Conservation (phyloP, 2,888 invertebrate species). For the Agrotis ipsilon region DNA sequence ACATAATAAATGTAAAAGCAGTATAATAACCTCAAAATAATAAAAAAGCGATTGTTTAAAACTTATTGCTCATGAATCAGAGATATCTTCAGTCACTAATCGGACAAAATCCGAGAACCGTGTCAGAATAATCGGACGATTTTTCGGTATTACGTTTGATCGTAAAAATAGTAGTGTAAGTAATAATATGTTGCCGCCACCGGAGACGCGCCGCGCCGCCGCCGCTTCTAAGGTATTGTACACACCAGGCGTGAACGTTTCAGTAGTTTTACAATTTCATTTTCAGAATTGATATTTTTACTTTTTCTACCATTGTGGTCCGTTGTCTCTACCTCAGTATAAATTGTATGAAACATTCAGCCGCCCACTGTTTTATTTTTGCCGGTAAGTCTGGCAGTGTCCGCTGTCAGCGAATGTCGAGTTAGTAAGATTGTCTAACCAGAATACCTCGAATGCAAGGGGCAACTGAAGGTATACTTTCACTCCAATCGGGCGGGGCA, state of each 20-base stretch:
- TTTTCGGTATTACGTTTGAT: conserved; percentile 75
- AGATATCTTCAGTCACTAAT: conserved; percentile 52
- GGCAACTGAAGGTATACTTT: no score
- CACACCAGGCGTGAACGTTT: conserved; percentile 2
- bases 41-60: conserved; percentile 26
- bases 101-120: conserved; percentile 53
- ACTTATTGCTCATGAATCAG: conserved; percentile 50
- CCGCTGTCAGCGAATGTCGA: no score
- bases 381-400: no score
- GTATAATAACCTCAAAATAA: conserved; percentile 18
- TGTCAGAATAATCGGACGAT: conserved; percentile 68
- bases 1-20: conserved; percentile 29
- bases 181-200: conserved; percentile 50
- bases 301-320: no score
- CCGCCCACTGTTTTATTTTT: background rate
- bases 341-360: background rate
- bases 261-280: no score
- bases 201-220: conserved; percentile 15
- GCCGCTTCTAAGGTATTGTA: background rate
- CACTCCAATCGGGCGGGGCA: no score
- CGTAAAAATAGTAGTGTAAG: conserved; percentile 74
- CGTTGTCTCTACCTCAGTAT: no score
- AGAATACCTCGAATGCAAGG: no score
- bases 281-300: no score
- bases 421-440: no score